These are phyloP conservation scores for Kryphioiulus occultus DNA, from an alignment of 2,888 invertebrate species.

Conservation along the genomic window DNA sequence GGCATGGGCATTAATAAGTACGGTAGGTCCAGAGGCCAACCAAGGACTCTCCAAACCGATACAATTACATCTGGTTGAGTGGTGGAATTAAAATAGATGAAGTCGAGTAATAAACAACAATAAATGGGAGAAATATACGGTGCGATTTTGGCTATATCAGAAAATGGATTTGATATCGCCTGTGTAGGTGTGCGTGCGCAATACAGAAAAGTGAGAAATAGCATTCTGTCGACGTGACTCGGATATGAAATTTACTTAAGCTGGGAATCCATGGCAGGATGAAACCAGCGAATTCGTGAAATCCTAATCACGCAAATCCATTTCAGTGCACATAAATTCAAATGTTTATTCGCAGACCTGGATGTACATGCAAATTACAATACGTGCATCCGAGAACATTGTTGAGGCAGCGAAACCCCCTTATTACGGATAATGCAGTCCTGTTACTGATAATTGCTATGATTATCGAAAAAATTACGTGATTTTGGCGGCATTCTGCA, in stretches of 20 bases:
- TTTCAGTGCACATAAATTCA: background rate
- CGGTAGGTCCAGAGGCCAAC: background rate
- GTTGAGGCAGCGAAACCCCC: background rate
- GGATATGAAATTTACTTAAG: background rate
- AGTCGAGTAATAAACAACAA: constrained; percentile 40
- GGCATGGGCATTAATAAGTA: constrained; percentile 6
- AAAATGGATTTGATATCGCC: constrained; percentile 32
- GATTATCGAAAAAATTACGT: background rate
- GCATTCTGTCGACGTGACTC: background rate
- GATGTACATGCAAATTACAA: background rate
- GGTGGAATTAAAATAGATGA: constrained; percentile 39
- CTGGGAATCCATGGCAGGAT: background rate
- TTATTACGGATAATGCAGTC: background rate
- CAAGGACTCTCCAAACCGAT: background rate
- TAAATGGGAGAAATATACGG: background rate
- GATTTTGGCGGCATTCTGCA: too few relatives aligned
- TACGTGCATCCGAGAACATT: background rate
- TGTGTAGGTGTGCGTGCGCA: background rate
- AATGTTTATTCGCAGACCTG: background rate
- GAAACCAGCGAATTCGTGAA: background rate
- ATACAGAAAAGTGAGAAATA: constrained; percentile 5
- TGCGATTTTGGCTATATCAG: constrained; percentile 10
- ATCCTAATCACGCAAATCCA: background rate
- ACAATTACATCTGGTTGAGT: constrained; percentile 20
- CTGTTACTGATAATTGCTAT: background rate